A percentile compares a stretch with the other conserved stretches of the same genome.
Conservation (phyloP, 2,888 invertebrate genomes). For the Abrostola triplasia region DNA sequence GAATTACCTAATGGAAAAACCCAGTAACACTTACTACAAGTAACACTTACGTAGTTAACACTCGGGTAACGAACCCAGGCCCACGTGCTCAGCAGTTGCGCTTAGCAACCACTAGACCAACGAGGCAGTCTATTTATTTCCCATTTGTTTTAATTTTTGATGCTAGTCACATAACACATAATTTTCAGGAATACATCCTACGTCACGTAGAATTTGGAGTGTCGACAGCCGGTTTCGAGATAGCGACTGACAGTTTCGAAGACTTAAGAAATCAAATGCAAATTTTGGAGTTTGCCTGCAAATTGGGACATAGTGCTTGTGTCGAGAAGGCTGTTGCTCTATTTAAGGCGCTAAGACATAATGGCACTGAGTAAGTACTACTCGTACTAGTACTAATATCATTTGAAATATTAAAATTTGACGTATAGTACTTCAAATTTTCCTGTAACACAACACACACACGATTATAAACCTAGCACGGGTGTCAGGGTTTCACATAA, state of each 20-base stretch:
- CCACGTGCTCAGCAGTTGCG: too few species aligned
- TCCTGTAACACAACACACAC: too few species aligned
- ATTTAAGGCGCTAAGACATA: constrained; percentile 69
- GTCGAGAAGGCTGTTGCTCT: constrained; percentile 64
- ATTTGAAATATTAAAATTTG: background rate
- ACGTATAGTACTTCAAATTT: too few species aligned
- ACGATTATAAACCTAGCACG: too few species aligned
- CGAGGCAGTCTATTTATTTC: too few species aligned
- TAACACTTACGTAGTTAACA: too few species aligned
- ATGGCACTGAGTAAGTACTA: constrained; percentile 76
- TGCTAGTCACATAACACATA: background rate
- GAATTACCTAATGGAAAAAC: too few species aligned
- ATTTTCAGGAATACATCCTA: constrained; percentile 67
- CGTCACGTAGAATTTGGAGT: constrained; percentile 72
- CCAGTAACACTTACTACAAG: too few species aligned
- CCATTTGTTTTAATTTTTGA: background rate
- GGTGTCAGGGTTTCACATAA: too few species aligned
- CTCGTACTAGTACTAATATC: background rate
- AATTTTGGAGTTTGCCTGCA: constrained; percentile 90
- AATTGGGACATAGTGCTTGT: constrained; percentile 88
- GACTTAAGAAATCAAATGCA: constrained; percentile 88
- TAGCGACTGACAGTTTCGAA: constrained; percentile 73
- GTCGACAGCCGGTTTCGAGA: constrained; percentile 81
- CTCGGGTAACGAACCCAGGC: too few species aligned
- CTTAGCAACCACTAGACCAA: background rate